These are phyloP conservation scores for Drosophila obscura DNA, from an alignment of 1,140 invertebrate genomes.

Conservation along the genomic window DNA sequence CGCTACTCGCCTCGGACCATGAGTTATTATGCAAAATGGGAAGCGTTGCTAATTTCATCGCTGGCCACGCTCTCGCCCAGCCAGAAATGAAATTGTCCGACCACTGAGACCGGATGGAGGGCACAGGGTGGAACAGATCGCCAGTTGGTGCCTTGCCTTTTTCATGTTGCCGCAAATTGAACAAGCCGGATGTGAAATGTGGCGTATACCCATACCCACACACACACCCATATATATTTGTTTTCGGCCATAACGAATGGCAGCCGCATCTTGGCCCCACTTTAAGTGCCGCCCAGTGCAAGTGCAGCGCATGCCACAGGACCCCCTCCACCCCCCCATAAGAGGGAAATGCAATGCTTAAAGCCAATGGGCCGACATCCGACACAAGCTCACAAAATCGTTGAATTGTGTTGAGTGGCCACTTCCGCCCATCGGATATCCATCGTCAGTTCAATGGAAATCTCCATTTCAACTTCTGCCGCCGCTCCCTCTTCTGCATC, in stretches of 20 bases:
- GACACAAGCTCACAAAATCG: slow-evolving; percentile 7
- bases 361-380: slow-evolving; percentile 3
- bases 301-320: too few species aligned
- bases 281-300: slow-evolving; percentile 17
- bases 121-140: neutral
- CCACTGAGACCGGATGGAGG: neutral
- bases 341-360: slow-evolving; percentile 5
- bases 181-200: slow-evolving; percentile 27
- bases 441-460: slow-evolving; percentile 19
- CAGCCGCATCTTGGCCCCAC: neutral
- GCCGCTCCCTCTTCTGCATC: too few species aligned
- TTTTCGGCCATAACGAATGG: neutral
- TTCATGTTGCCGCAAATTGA: slow-evolving; percentile 48
- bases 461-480: slow-evolving; percentile 21
- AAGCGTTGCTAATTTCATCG: slow-evolving; percentile 47
- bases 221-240: neutral
- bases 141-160: slow-evolving; percentile 17
- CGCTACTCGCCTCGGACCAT: slow-evolving; percentile 3
- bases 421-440: slow-evolving; percentile 19
- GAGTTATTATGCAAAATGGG: slow-evolving; percentile 35
- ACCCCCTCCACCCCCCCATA: too few species aligned
- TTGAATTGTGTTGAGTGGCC: slow-evolving; percentile 9
- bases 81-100: slow-evolving; percentile 39
- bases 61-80: slow-evolving; percentile 24
- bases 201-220: neutral